Percentiles rank a stretch among this genome's conserved stretches.
These are phyloP conservation scores for Graphium colonna DNA, from an alignment of 2,888 invertebrate genomes.

Conservation along the genomic window DNA sequence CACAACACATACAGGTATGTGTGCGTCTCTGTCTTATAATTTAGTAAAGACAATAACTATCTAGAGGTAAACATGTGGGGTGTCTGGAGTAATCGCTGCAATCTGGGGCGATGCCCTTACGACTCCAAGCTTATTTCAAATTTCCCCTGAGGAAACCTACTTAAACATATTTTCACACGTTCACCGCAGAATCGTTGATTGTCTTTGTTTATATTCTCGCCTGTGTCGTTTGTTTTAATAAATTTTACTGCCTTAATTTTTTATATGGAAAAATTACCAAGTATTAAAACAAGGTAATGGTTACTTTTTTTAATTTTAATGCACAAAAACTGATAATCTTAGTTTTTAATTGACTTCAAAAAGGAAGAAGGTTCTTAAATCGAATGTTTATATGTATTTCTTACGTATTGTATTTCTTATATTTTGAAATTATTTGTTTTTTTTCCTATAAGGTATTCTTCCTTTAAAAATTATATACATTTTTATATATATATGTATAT, in stretches of 20 bases:
- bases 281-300: no score
- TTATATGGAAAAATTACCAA: no score
- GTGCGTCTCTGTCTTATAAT: conserved; percentile 62
- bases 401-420: no score
- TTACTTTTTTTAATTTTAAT: no score
- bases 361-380: no score
- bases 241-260: background rate
- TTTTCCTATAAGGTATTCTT: no score
- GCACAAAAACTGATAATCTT: no score
- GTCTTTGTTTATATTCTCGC: conserved; percentile 12
- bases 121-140: conserved; percentile 53
- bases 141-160: conserved; percentile 64
- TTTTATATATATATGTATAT: no score
- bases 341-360: no score
- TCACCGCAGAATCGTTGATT: conserved; percentile 20
- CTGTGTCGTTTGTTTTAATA: conserved; percentile 2
- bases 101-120: conserved; percentile 57
- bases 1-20: conserved; percentile 47
- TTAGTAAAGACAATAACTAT: conserved; percentile 66
- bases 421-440: no score
- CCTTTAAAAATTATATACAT: no score
- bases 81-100: conserved; percentile 70
- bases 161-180: conserved; percentile 43
- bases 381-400: no score
- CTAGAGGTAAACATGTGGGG: conserved; percentile 64